A percentile compares a stretch with the other conserved stretches of the same genome.
These are phyloP conservation scores for Tetramorium simillimum DNA, from an alignment of 1,140 invertebrate species.

Conservation along the genomic window DNA sequence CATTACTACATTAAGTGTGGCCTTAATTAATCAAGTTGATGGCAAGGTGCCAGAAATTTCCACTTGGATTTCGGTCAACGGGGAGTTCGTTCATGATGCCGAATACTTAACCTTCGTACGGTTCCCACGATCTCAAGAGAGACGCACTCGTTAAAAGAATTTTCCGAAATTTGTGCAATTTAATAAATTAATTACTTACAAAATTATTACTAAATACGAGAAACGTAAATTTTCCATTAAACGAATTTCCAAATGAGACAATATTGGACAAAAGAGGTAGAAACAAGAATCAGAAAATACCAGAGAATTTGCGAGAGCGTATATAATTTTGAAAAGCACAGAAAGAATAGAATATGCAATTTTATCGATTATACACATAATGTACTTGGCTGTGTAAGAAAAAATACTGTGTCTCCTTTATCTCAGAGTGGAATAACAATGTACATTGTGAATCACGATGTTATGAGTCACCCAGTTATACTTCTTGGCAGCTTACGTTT, in stretches of 20 bases:
- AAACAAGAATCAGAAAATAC: not conserved
- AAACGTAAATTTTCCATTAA: not conserved
- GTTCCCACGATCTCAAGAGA: not conserved
- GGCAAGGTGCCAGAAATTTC: constrained; percentile 70
- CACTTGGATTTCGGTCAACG: constrained; percentile 66
- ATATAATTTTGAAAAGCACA: not conserved
- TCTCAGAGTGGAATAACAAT: constrained; percentile 11
- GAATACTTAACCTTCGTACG: not conserved
- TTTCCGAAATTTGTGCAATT: not conserved
- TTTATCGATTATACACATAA: not conserved
- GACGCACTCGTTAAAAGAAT: not conserved
- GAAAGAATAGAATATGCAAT: not conserved
- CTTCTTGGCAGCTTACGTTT: constrained; percentile 2
- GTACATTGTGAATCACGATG: not conserved
- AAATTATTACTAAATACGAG: not conserved
- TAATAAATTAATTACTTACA: not conserved
- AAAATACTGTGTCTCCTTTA: not conserved
- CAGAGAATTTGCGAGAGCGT: not conserved
- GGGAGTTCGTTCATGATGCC: constrained; percentile 51
- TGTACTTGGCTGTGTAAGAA: not conserved
- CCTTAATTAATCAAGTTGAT: constrained; percentile 76
- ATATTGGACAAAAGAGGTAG: not conserved
- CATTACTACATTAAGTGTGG: constrained; percentile 20
- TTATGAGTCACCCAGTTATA: not conserved
- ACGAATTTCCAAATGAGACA: not conserved